Conservation (phyloP, 2,888 invertebrate species). For the Mimas tiliae region DNA sequence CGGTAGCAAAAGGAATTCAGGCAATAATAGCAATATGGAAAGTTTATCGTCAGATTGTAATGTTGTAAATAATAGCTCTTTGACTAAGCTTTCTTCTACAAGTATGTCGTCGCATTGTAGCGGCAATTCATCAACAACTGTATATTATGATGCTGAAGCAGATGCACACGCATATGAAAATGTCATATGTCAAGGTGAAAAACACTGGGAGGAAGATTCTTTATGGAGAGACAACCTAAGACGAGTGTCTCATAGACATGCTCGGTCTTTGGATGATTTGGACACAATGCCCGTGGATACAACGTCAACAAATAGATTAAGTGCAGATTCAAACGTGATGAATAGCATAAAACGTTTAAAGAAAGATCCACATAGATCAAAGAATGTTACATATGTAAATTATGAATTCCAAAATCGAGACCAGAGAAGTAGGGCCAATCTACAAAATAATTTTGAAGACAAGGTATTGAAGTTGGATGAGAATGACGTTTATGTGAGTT, state of each 20-base stretch:
- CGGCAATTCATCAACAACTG: conserved; percentile 78
- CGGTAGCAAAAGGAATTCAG: conserved; percentile 74
- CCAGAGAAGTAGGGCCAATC: conserved; percentile 63
- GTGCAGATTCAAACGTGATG: conserved; percentile 63
- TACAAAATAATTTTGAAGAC: conserved; percentile 51
- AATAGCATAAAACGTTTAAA: conserved; percentile 77
- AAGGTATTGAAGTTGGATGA: conserved; percentile 70
- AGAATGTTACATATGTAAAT: conserved; percentile 92
- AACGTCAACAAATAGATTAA: conserved; percentile 51
- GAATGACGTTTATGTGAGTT: conserved; percentile 81
- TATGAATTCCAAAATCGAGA: conserved; percentile 85
- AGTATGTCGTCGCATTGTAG: conserved; percentile 81
- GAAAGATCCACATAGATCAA: conserved; percentile 70
- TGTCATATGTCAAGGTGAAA: conserved; percentile 85
- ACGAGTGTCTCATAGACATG: conserved; percentile 91
- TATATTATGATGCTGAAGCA: conserved; percentile 78
- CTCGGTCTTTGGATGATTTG: conserved; percentile 92
- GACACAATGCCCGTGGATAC: conserved; percentile 77
- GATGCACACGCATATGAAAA: conserved; percentile 77
- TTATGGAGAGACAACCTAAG: conserved; percentile 92
- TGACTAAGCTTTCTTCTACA: conserved; percentile 69
- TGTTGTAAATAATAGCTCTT: conserved; percentile 52
- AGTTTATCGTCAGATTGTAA: conserved; percentile 59
- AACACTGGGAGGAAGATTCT: conserved; percentile 93
- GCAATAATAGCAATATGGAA: conserved; percentile 53